Percentiles rank a stretch among this genome's conserved stretches.
Conservation (phyloP, 2,888 invertebrate species). For the Monopis laevigella region DNA sequence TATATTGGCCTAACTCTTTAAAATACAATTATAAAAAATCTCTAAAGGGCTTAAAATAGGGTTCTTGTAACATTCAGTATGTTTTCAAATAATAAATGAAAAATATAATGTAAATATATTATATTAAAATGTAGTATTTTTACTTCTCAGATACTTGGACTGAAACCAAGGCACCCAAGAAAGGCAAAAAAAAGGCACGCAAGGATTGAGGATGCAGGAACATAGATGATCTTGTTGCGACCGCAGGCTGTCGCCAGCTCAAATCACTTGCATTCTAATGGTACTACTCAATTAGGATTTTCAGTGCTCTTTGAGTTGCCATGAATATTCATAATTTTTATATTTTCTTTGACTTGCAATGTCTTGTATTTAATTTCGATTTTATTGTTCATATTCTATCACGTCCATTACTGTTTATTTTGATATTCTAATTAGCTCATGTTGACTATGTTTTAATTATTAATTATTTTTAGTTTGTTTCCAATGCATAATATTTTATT, state of each 20-base stretch:
- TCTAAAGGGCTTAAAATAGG: background rate
- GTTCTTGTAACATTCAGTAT: background rate
- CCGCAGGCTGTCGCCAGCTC: conserved; percentile 43
- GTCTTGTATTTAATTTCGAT: too few relatives aligned
- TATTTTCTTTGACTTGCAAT: too few relatives aligned
- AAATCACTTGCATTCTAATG: conserved; percentile 30
- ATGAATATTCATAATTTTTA: too few relatives aligned
- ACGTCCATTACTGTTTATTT: conserved; percentile 57
- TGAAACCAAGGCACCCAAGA: conserved; percentile 77
- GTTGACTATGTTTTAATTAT: conserved; percentile 56
- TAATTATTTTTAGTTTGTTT: conserved; percentile 60
- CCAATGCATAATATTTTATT: conserved; percentile 50
- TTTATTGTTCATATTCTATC: too few relatives aligned
- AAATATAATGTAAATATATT: background rate
- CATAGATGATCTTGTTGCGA: background rate
- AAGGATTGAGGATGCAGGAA: conserved; percentile 51
- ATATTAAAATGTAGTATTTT: background rate
- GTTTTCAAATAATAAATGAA: background rate
- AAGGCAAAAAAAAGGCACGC: conserved; percentile 80
- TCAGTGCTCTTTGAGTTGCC: too few relatives aligned
- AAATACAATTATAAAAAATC: too few relatives aligned
- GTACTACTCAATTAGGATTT: too few relatives aligned
- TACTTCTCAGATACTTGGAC: conserved; percentile 73
- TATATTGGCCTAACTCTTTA: too few relatives aligned
- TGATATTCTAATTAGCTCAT: conserved; percentile 56